Percentiles rank a stretch among this genome's conserved stretches.
Evolutionary conservation across 2,888 invertebrate species (phyloP).

Genomic region (Esperia sulphurella): DNA sequence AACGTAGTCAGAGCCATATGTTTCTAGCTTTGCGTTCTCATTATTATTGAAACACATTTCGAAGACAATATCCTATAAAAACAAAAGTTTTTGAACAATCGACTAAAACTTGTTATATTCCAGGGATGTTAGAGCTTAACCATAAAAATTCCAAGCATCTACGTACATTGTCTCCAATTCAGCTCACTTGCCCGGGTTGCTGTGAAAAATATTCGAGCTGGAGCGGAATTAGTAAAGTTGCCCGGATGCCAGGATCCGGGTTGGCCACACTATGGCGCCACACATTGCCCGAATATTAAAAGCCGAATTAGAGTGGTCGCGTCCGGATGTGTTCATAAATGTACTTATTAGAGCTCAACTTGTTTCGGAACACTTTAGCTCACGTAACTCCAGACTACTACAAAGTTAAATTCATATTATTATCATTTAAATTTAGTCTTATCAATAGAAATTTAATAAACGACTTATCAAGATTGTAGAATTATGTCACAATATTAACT

Average conservation of each 20-base stretch:
- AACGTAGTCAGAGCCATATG: not conserved
- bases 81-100: constrained; percentile 29
- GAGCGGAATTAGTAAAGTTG: constrained; percentile 56
- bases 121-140: constrained; percentile 33
- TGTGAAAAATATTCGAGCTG: constrained; percentile 53
- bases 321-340: constrained; percentile 54
- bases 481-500: too few species aligned
- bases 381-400: constrained; percentile 28
- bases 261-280: constrained; percentile 38
- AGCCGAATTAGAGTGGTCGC: constrained; percentile 60
- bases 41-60: not conserved
- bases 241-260: constrained; percentile 20
- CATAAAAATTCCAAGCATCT: constrained; percentile 55
- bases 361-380: constrained; percentile 36
- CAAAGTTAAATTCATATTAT: constrained; percentile 20
- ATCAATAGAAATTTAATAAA: not conserved
- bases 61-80: constrained; percentile 6
- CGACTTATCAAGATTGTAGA: not conserved
- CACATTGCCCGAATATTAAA: constrained; percentile 69
- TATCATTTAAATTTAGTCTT: not conserved
- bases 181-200: constrained; percentile 30
- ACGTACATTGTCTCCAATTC: constrained; percentile 54
- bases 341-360: constrained; percentile 52
- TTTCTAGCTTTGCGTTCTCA: not conserved
- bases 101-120: constrained; percentile 47